Evolutionary conservation across 2,113 vertebrate species (phyloP).

Genomic region (Saguinus imperator): DNA sequence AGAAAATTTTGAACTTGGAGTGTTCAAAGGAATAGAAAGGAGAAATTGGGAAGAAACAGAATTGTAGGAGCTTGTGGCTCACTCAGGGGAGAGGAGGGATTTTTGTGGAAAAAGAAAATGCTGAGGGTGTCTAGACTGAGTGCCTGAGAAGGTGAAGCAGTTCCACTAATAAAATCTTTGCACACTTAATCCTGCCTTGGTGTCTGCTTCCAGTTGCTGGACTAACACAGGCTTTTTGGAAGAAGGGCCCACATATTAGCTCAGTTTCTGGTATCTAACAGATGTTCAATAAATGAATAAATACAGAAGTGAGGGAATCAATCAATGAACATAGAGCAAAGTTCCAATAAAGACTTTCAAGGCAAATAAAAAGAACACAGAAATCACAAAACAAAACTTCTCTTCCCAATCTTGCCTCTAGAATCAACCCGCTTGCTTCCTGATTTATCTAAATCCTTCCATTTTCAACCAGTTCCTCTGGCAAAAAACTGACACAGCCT

Average conservation of each 20-base stretch:
- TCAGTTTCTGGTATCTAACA: neutral
- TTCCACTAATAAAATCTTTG: neutral
- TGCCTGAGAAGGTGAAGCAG: neutral
- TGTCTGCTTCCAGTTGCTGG: neutral
- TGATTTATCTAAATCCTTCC: neutral
- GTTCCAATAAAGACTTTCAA: neutral
- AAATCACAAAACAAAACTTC: neutral
- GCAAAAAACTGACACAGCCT: neutral
- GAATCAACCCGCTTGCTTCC: neutral
- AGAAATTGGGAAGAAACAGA: neutral
- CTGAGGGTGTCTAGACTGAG: neutral
- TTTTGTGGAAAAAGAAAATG: neutral
- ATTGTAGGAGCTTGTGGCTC: neutral
- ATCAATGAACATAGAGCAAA: neutral
- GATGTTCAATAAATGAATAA: slow-evolving; percentile 23
- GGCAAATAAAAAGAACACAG: neutral
- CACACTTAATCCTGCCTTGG: neutral
- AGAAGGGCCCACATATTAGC: neutral
- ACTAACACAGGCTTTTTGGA: neutral
- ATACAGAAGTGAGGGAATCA: neutral
- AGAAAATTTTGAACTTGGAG: neutral
- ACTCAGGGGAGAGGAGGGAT: neutral
- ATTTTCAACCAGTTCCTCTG: neutral
- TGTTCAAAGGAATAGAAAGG: neutral
- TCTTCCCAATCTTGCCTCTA: neutral